Evolutionary conservation across 2,113 vertebrate genomes (phyloP).

Genomic region (Sander vitreus): DNA sequence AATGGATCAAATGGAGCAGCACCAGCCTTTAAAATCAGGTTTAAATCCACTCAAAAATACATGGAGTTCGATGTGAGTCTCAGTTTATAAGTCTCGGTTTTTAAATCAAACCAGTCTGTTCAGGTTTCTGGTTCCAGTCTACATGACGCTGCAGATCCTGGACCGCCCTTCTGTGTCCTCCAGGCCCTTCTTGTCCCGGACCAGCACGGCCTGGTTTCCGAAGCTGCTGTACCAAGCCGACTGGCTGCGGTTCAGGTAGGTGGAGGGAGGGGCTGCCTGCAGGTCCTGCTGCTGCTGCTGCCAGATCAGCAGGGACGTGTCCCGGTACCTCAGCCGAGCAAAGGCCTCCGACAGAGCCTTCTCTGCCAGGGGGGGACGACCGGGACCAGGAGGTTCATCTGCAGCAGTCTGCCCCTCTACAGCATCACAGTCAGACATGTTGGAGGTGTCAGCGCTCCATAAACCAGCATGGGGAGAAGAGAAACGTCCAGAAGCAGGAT

Average conservation of each 20-base stretch:
- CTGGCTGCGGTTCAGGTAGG: constrained; percentile 91
- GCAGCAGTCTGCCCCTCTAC: constrained; percentile 4
- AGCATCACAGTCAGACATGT: constrained; percentile 43
- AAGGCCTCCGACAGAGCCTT: constrained; percentile 90
- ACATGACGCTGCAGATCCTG: constrained; percentile 91
- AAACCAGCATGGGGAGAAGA: background rate
- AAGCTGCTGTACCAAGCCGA: constrained; percentile 93
- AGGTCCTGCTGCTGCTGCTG: constrained; percentile 92
- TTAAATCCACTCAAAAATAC: too few relatives aligned
- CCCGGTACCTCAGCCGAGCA: constrained; percentile 87
- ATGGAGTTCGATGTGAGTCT: too few relatives aligned
- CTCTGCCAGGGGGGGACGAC: constrained; percentile 84
- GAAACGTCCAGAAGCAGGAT: background rate
- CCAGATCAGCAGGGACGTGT: constrained; percentile 94
- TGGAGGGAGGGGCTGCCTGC: constrained; percentile 80
- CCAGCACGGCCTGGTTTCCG: constrained; percentile 92
- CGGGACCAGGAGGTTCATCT: background rate
- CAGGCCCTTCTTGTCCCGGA: constrained; percentile 86
- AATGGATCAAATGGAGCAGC: too few relatives aligned
- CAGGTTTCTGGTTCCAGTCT: constrained; percentile 1
- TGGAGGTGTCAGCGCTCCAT: background rate
- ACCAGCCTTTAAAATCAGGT: too few relatives aligned
- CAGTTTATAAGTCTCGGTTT: too few relatives aligned
- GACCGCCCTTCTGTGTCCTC: constrained; percentile 84
- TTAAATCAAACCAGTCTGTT: background rate